A percentile compares a stretch with the other conserved stretches of the same genome.
phyloP scores from a whole-genome alignment of 2,888 invertebrate species.

The Penaeus monodon region DNA sequence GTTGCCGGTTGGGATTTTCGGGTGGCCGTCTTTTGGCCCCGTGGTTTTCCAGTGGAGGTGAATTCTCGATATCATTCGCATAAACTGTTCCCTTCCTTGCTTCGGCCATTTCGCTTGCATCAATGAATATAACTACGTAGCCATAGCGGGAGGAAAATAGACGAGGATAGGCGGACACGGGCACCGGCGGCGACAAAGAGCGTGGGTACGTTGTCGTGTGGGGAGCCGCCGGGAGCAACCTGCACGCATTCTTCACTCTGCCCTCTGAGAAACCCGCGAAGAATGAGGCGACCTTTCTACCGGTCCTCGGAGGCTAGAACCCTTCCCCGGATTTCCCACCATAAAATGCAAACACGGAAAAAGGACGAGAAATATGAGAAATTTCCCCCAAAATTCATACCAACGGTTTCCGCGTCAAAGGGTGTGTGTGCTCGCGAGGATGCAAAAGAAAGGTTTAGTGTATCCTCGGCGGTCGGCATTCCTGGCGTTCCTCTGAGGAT shows the following conservation, averaged over 20 bases:
- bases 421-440: conserved; percentile 1
- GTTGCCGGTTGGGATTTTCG: not conserved
- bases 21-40: not conserved
- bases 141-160: not conserved
- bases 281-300: conserved; percentile 20
- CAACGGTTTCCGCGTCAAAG: conserved; percentile 33
- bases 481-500: too few relatives aligned
- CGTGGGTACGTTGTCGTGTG: conserved; percentile 44
- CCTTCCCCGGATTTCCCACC: conserved; percentile 42
- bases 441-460: not conserved
- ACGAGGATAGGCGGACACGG: not conserved
- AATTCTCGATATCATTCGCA: too few relatives aligned
- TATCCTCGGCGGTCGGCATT: too few relatives aligned
- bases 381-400: conserved; percentile 21
- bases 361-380: conserved; percentile 43
- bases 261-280: conserved; percentile 31
- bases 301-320: conserved; percentile 18
- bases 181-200: conserved; percentile 17
- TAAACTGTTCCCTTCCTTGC: not conserved
- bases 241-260: conserved; percentile 34
- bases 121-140: not conserved
- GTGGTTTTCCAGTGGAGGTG: too few relatives aligned
- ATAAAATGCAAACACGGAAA: conserved; percentile 41
- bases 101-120: not conserved
- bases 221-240: conserved; percentile 29